Percentiles rank a stretch among this genome's conserved stretches.
These are phyloP conservation scores for Dicentrarchus labrax DNA, from an alignment of 2,113 vertebrate genomes.

Conservation along the genomic window DNA sequence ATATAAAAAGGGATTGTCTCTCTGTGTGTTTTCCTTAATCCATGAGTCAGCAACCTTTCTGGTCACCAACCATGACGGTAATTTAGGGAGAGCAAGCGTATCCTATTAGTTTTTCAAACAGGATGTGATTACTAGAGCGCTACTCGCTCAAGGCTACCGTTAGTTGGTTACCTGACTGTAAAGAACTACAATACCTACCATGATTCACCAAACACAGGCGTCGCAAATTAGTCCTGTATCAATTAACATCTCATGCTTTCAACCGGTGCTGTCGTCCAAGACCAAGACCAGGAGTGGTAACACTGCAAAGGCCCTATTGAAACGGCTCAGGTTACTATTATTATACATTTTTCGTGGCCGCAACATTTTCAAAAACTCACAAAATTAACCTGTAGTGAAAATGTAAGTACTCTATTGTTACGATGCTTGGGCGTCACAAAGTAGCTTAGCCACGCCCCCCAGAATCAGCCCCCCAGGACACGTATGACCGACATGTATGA, in stretches of 20 bases:
- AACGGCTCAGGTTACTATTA: no score
- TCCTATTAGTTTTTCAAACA: constrained; percentile 39
- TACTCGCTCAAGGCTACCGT: background rate
- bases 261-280: no score
- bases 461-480: no score
- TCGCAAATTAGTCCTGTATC: background rate
- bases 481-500: no score
- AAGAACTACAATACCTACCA: background rate
- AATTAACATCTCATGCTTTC: background rate
- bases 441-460: no score
- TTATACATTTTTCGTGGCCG: no score
- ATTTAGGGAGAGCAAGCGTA: constrained; percentile 15
- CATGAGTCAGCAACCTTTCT: constrained; percentile 46
- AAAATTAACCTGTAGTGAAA: no score
- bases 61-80: constrained; percentile 20
- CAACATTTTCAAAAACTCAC: no score
- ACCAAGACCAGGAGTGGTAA: no score
- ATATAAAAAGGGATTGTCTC: constrained; percentile 25
- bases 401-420: no score
- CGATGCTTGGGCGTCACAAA: no score
- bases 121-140: constrained; percentile 5
- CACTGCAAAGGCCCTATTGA: no score
- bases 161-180: background rate
- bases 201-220: background rate
- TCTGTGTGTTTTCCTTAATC: constrained; percentile 13